Percentiles rank a stretch among this genome's conserved stretches.
Conservation (phyloP, 2,113 vertebrate species). For the Scophthalmus maximus region DNA sequence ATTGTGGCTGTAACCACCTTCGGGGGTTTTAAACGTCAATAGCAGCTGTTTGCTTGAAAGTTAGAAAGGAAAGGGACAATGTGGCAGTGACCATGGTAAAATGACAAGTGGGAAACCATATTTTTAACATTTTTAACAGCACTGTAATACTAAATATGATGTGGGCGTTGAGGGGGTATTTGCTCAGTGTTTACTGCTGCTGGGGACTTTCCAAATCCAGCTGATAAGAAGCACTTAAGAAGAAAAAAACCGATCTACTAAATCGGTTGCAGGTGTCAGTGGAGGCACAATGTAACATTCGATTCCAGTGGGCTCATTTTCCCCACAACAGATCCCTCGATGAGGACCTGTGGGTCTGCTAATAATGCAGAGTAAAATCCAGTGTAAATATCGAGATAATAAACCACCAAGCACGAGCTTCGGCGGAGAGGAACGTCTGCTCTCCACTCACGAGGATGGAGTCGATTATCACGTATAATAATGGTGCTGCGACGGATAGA, state of each 20-base stretch:
- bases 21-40: not conserved
- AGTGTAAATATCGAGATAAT: not conserved
- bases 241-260: not conserved
- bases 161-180: not conserved
- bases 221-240: not conserved
- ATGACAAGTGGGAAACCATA: not conserved
- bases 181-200: slow-evolving; percentile 4
- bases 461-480: slow-evolving; percentile 11
- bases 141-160: not conserved
- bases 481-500: slow-evolving; percentile 20
- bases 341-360: not conserved
- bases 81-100: not conserved
- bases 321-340: not conserved
- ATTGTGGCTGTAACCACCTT: not conserved
- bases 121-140: not conserved
- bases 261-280: not conserved
- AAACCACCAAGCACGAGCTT: slow-evolving; percentile 1
- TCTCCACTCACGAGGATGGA: not conserved
- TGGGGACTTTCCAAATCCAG: not conserved
- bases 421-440: not conserved
- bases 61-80: not conserved
- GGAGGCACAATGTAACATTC: not conserved
- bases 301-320: not conserved
- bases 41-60: not conserved
- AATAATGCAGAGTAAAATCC: not conserved